A percentile compares a stretch with the other conserved stretches of the same genome.
Conservation (phyloP, 2,113 vertebrate species). For the Muntiacus muntjak region DNA sequence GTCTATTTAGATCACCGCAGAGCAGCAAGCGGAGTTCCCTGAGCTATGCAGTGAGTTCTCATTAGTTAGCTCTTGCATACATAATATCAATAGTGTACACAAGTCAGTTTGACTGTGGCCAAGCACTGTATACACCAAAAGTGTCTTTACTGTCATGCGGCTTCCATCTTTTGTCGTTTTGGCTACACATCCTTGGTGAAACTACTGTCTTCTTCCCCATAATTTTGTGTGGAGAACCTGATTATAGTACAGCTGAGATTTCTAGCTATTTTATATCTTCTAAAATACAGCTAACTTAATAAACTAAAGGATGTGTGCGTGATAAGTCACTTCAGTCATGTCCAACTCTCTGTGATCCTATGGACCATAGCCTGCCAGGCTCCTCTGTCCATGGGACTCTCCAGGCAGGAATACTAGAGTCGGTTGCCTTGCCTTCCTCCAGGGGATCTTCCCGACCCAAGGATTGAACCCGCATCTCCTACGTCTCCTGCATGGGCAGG, state of each 20-base stretch:
- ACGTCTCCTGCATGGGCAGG: neutral
- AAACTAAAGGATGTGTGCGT: neutral
- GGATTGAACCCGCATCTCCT: rapidly evolving
- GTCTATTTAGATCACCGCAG: neutral
- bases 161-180: no score
- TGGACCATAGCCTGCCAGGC: neutral
- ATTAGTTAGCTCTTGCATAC: neutral
- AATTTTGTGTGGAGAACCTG: neutral
- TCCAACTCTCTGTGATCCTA: neutral
- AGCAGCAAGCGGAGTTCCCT: neutral
- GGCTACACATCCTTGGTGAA: neutral
- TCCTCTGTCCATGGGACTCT: neutral
- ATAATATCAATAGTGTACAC: neutral
- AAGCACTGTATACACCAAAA: rapidly evolving
- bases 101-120: neutral
- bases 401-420: neutral
- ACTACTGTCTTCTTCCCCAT: no score
- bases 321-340: neutral
- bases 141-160: rapidly evolving
- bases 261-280: neutral
- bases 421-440: neutral
- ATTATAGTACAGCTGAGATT: neutral
- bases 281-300: neutral
- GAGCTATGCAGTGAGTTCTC: neutral
- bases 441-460: neutral